Base-by-base conservation (phyloP, 2,888 invertebrate genomes). In the Arge pagana region DNA sequence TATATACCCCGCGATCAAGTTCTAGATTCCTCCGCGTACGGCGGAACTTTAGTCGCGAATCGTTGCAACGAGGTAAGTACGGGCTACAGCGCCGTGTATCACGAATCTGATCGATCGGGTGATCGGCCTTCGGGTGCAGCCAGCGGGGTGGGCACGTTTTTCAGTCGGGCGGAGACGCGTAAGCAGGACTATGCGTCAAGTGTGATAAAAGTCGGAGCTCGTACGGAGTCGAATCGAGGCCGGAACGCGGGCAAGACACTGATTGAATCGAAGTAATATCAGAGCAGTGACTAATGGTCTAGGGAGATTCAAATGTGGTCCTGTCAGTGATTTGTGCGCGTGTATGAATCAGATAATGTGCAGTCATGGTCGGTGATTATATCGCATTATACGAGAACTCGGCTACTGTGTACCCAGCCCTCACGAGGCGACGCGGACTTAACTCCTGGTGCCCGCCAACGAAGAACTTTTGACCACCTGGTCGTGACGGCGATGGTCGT, bases 241-340 rank as follows among this genome's bases (percentile, higher is more conserved):
- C 66, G 59, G 63, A 66, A 65, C 65, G 62, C 64, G 70, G 66
- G 70, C 70, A 68, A 75, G 74, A 76, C 74, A 74, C 74, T 75
- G 75, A 76, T 76, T 73, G 74, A 76, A 76, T 76, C 71, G 74
- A 76, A 74, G 75, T 73, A 76, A 75, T 76, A 76, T 75, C 75
- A 75, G 70, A 68, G 70, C 74, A 66, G 71, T 74, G 75, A 76
- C 69, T 76, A 75, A 76, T 75, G 75, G 67, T 68, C 72, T 62
- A 61, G 62, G 63, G 66, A 66, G 65, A 74, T 72, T 74, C 72
- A 72, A 74, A 75, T 71, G 69, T 66, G 66, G 66, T 61, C 66
- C 67, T 66, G 67, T 71, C 67, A 63, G 65, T 68, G 70, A 71
- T 70, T 70, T 65, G 48, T 39, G 64, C 65, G 62, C 71, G 64